Evolutionary conservation across 2,797 vertebrate species (phyloP).

Genomic region (Poeciliopsis infans): DNA sequence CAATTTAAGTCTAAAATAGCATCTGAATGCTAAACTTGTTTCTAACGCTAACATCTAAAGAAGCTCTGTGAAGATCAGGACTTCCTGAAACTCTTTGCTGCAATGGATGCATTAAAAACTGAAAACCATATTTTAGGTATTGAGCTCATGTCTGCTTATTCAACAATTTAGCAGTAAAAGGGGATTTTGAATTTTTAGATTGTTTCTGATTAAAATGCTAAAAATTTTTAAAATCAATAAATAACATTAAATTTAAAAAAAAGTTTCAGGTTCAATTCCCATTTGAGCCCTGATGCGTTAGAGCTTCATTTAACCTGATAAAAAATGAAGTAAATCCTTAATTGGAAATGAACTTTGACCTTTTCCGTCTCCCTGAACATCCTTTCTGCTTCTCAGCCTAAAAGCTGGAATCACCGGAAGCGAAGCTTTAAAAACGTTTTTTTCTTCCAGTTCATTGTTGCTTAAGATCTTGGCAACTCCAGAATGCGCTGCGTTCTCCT

Average conservation of each 20-base stretch:
- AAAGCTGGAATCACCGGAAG: constrained; percentile 54
- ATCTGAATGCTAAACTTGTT: no score
- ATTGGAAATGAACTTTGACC: constrained; percentile 10
- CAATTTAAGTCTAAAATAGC: no score
- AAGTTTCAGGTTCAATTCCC: neutral
- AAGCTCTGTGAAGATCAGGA: no score
- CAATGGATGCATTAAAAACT: no score
- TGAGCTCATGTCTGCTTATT: no score
- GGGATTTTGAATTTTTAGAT: no score
- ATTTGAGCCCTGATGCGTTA: neutral
- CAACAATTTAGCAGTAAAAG: no score
- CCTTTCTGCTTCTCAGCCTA: constrained; percentile 12
- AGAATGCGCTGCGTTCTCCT: constrained; percentile 31
- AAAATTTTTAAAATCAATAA: neutral
- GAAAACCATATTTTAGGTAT: no score
- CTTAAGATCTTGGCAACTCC: constrained; percentile 60
- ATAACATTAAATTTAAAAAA: neutral
- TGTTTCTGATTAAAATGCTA: no score
- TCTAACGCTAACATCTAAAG: no score
- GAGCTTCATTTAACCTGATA: neutral
- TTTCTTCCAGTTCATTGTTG: constrained; percentile 36
- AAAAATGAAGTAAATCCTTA: neutral
- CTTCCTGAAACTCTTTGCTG: no score
- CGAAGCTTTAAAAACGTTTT: neutral
- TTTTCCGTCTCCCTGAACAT: constrained; percentile 30